These are phyloP conservation scores for Seira ritae DNA, from an alignment of 2,888 invertebrate species.

Conservation along the genomic window DNA sequence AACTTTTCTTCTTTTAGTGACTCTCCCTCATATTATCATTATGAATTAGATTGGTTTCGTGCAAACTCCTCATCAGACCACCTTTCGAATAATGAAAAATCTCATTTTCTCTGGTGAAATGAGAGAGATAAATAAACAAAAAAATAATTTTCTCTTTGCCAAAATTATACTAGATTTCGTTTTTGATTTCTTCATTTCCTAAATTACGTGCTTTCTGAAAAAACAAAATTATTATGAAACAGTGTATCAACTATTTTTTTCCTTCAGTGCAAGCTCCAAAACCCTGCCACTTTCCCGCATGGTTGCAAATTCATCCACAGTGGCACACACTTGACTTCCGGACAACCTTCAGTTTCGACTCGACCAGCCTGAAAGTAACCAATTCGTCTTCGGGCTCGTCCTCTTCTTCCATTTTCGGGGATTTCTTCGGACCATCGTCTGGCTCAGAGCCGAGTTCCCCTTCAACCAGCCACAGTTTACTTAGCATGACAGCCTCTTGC, in stretches of 20 bases:
- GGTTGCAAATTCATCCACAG: constrained; percentile 89
- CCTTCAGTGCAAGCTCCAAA: constrained; percentile 75
- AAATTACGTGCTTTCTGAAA: neutral
- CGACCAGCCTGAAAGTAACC: constrained; percentile 68
- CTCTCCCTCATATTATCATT: too few relatives aligned
- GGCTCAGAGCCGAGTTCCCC: constrained; percentile 61
- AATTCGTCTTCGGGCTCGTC: constrained; percentile 60
- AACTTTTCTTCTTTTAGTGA: too few relatives aligned
- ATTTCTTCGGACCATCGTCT: constrained; percentile 47
- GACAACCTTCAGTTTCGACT: constrained; percentile 87
- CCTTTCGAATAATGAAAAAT: too few relatives aligned
- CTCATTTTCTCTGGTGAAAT: too few relatives aligned
- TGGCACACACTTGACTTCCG: constrained; percentile 94
- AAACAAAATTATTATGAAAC: neutral
- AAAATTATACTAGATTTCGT: neutral
- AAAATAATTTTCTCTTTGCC: too few relatives aligned
- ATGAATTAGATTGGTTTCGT: constrained; percentile 23
- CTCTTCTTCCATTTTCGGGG: constrained; percentile 26
- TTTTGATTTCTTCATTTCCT: constrained; percentile 31
- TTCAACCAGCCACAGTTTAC: constrained; percentile 51
- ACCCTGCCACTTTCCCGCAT: constrained; percentile 90
- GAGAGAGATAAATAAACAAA: too few relatives aligned
- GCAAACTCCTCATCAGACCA: neutral
- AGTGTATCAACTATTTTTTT: constrained; percentile 25
- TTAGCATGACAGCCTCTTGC: constrained; percentile 69